Conservation (phyloP, 2,888 invertebrate species). For the Slavum lentiscoides region DNA sequence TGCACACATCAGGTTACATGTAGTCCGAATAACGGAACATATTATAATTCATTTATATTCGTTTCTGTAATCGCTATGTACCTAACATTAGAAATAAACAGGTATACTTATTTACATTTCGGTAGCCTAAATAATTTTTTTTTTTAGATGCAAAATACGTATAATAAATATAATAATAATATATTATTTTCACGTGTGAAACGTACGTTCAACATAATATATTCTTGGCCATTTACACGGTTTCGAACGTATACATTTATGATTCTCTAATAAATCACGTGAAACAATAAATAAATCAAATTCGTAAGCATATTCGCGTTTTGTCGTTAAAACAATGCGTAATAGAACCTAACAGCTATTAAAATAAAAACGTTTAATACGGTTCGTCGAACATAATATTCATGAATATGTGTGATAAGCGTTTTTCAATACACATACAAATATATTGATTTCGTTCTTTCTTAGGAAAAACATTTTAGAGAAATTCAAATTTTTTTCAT, state of each 20-base stretch:
- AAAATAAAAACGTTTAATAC: too few species aligned
- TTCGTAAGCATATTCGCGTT: background rate
- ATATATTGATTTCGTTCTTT: too few species aligned
- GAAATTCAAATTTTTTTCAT: too few species aligned
- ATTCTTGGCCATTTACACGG: background rate
- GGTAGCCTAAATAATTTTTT: background rate
- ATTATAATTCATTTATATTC: slow-evolving; percentile 38
- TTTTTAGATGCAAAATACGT: background rate
- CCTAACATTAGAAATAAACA: background rate
- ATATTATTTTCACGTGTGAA: background rate
- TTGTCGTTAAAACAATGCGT: too few species aligned
- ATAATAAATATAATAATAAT: background rate
- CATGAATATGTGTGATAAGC: too few species aligned
- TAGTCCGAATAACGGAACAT: slow-evolving; percentile 38
- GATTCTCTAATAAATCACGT: background rate
- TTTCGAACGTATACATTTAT: background rate
- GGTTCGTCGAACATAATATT: too few species aligned
- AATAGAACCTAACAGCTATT: too few species aligned
- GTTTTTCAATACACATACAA: too few species aligned
- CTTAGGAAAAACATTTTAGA: too few species aligned
- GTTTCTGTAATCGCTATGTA: slow-evolving; percentile 14
- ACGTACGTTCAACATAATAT: background rate
- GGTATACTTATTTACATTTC: slow-evolving; percentile 2
- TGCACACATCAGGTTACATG: slow-evolving; percentile 6
- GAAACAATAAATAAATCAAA: background rate